Evolutionary conservation across 2,888 invertebrate species (phyloP), one percentile per base, ranked within the genome.

Genomic region (Tromatobia lineatoria): DNA sequence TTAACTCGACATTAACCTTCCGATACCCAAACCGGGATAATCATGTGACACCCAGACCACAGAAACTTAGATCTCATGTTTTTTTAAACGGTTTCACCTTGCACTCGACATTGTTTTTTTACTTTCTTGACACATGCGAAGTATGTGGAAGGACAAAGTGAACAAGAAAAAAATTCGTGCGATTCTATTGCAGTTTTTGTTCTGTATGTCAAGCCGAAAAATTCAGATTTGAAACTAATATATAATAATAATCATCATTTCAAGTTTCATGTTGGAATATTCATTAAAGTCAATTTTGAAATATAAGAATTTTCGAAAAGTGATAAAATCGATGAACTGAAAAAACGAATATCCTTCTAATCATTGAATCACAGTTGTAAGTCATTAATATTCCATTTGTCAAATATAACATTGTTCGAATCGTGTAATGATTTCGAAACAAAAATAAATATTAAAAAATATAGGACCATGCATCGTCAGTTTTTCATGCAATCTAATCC

Each of bases 1-100:
- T 89, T 88, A 87, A 87, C 88, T 86, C 86, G 85, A 82, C 85
- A 89, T 89, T 90, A 90, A 89, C 86, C 84, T 85, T 83, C 82
- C 80, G 83, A 73, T 61, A 42, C 29, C 59, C 67, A 77, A 76
- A 73, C 67, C 50, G 42, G 67, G 42, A 34, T 73, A 50, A 79
- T 79, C 73, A 64, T 71, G 29, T 57, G 42, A 34, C n/a, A 8
- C 42, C 18, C 59, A 52, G 42, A 45, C 67, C 25, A 23, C 67
- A 1, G 15, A 47, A 50, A 38, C 8, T 20, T 50, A 15, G 45
- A 10, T 15, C 10, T 13, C 25, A 11, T 57, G 13, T 29, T 13
- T 25, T n/a, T n/a, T 25, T 13, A 20, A 57, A 38, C 38, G 38
- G 38, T 11, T 18, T 8, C 10, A 34, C 61, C 38, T 34, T 29